Evolutionary conservation across 2,888 invertebrate genomes (phyloP).

Genomic region (Tachina fera): DNA sequence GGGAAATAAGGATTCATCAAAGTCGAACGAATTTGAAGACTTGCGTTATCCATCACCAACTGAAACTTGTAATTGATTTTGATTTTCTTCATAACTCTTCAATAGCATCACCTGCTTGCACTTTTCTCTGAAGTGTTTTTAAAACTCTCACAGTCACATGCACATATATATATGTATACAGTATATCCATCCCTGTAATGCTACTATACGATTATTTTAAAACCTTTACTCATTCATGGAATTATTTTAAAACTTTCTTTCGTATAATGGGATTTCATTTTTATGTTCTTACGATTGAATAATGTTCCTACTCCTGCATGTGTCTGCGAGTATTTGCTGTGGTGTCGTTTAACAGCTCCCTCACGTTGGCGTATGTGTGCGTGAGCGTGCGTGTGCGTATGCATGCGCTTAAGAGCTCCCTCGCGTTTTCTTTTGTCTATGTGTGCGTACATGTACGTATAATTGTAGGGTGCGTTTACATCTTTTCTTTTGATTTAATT

Average conservation of each 20-base stretch:
- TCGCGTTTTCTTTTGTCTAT: background rate
- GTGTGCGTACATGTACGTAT: background rate
- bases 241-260: slow-evolving; percentile 64
- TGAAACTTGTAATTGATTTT: background rate
- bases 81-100: background rate
- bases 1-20: too few species aligned
- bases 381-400: background rate
- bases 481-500: slow-evolving; percentile 59
- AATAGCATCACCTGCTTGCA: background rate
- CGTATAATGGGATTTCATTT: slow-evolving; percentile 63
- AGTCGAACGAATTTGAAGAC: too few species aligned
- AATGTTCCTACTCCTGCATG: slow-evolving; percentile 1
- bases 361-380: background rate
- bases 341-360: slow-evolving; percentile 39
- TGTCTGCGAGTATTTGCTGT: slow-evolving; percentile 17
- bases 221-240: background rate
- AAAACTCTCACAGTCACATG: background rate
- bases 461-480: slow-evolving; percentile 41
- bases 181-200: background rate
- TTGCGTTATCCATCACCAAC: background rate
- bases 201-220: slow-evolving; percentile 1
- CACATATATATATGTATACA: background rate
- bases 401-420: background rate
- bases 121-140: background rate
- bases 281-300: slow-evolving; percentile 58